A percentile compares a stretch with the other conserved stretches of the same genome.
phyloP scores from a whole-genome alignment of 2,797 vertebrate genomes.

The Sebastes steindachneri region DNA sequence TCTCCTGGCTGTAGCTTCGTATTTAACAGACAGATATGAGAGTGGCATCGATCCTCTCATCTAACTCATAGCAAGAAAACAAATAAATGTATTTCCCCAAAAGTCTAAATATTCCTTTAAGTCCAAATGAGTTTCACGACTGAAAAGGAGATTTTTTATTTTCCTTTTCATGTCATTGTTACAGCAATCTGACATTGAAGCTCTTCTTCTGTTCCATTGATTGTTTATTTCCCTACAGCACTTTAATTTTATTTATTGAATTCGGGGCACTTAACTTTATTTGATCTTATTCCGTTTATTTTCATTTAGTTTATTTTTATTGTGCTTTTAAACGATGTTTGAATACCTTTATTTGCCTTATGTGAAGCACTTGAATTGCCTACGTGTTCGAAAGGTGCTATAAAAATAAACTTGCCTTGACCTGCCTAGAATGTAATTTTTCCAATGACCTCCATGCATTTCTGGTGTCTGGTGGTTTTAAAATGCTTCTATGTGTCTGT shows the following conservation, averaged over 20 bases:
- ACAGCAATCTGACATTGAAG: neutral
- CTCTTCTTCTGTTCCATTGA: neutral
- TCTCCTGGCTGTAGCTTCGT: no score
- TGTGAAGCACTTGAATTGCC: neutral
- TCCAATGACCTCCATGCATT: neutral
- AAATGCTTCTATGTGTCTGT: neutral
- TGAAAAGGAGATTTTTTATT: neutral
- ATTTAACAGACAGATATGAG: no score
- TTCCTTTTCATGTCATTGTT: neutral
- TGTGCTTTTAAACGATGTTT: neutral
- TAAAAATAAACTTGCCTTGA: neutral
- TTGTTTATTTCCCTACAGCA: neutral
- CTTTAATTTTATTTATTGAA: neutral
- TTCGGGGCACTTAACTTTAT: neutral
- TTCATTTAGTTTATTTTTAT: neutral
- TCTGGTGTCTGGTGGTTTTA: neutral
- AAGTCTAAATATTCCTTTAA: neutral
- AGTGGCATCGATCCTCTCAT: no score
- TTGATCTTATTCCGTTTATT: neutral
- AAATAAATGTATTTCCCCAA: rapidly evolving
- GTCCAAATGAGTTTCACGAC: neutral
- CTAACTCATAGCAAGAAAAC: no score
- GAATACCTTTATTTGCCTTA: neutral
- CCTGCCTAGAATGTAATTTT: neutral
- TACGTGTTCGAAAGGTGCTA: neutral